These are phyloP conservation scores for Scyliorhinus canicula DNA, from an alignment of 2,797 vertebrate species.

Conservation along the genomic window DNA sequence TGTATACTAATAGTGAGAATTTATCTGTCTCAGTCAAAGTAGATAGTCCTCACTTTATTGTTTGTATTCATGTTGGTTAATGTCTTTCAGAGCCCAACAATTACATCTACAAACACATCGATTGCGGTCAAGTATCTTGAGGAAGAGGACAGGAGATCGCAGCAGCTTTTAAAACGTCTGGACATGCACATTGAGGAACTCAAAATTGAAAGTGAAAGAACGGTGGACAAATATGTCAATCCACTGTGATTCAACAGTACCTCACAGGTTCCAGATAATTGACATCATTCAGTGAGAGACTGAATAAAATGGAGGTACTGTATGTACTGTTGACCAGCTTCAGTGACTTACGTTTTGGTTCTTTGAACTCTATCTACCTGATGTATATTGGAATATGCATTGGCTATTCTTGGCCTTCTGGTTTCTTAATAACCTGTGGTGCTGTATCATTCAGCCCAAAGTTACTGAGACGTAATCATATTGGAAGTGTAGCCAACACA, in stretches of 20 bases:
- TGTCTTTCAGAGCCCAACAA: slow-evolving; percentile 16
- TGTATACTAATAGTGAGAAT: neutral
- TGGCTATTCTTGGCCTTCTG: neutral
- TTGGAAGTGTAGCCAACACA: neutral
- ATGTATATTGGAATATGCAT: neutral
- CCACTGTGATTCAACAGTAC: neutral
- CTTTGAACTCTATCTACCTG: neutral
- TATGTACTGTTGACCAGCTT: neutral
- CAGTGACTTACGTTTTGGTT: neutral
- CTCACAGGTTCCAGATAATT: neutral
- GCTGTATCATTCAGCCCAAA: neutral
- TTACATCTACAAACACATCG: slow-evolving; percentile 17
- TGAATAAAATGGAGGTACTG: neutral
- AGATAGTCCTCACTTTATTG: slow-evolving; percentile 48
- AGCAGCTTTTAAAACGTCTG: slow-evolving; percentile 68
- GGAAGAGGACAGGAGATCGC: slow-evolving; percentile 69
- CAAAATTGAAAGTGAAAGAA: slow-evolving; percentile 66
- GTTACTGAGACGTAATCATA: neutral
- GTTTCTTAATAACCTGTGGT: neutral
- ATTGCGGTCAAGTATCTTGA: slow-evolving; percentile 72
- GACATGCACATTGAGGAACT: slow-evolving; percentile 77
- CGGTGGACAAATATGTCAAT: slow-evolving; percentile 62
- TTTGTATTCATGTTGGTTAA: slow-evolving; percentile 35
- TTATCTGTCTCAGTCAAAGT: slow-evolving; percentile 37
- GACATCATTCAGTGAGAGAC: neutral